phyloP scores from a whole-genome alignment of 2,888 invertebrate species.

The Ormyrus nitidulus region DNA sequence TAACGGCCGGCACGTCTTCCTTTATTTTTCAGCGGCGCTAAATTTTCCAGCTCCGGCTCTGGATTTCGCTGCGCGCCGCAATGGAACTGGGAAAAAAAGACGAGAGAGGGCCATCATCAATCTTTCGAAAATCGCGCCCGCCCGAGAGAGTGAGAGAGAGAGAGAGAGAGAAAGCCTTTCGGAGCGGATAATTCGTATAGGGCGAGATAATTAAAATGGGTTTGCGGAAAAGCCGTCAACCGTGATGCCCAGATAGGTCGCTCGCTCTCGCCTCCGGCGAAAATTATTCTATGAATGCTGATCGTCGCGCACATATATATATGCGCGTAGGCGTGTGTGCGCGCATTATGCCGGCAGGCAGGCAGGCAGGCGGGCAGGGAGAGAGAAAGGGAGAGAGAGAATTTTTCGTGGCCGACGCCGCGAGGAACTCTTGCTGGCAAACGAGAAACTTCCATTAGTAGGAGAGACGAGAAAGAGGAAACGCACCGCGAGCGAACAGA shows the following conservation, averaged over 20 bases:
- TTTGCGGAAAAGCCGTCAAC: conserved; percentile 66
- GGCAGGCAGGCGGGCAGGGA: conserved; percentile 27
- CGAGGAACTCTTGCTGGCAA: conserved; percentile 41
- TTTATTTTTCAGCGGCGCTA: background rate
- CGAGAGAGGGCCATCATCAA: conserved; percentile 53
- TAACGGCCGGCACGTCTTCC: background rate
- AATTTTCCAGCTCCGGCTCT: conserved; percentile 17
- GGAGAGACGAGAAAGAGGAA: conserved; percentile 49
- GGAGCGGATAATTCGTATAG: conserved; percentile 65
- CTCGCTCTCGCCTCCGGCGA: conserved; percentile 58
- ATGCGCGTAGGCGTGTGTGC: background rate
- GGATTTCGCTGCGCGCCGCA: background rate
- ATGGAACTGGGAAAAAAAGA: conserved; percentile 21
- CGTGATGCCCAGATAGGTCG: conserved; percentile 68
- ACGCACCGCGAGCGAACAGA: conserved; percentile 45
- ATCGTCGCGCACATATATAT: conserved; percentile 58
- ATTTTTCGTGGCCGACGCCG: too few species aligned
- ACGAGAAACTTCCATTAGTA: conserved; percentile 71
- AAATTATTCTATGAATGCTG: conserved; percentile 73
- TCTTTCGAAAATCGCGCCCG: conserved; percentile 52
- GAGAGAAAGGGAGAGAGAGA: conserved; percentile 17
- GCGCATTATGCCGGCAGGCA: conserved; percentile 65
- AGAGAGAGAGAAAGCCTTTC: conserved; percentile 41
- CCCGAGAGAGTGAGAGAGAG: background rate
- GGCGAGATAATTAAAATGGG: conserved; percentile 68